A percentile compares a stretch with the other conserved stretches of the same genome.
Conservation (phyloP, 2,888 invertebrate species). For the Drosophila multiciliata region DNA sequence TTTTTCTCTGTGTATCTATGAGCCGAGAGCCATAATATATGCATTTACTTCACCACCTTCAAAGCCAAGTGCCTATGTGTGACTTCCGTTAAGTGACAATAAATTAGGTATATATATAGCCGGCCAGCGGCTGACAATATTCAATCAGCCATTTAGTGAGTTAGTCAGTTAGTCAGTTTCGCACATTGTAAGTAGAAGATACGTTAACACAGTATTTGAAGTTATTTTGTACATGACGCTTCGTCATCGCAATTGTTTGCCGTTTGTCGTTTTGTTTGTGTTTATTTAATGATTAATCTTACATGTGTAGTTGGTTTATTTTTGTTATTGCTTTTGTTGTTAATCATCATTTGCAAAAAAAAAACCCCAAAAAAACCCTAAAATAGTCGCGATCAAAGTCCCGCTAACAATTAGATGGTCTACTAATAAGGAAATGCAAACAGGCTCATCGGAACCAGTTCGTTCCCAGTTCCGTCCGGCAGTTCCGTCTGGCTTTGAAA, state of each 20-base stretch:
- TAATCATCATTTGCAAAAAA: conserved; percentile 59
- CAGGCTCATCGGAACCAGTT: conserved; percentile 34
- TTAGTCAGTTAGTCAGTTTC: neutral
- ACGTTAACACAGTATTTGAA: conserved; percentile 31
- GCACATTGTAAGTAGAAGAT: conserved; percentile 46
- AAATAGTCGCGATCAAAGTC: conserved; percentile 68
- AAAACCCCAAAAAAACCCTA: conserved; percentile 57
- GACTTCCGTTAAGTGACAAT: conserved; percentile 77
- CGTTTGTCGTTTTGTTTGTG: conserved; percentile 38
- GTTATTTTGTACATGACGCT: conserved; percentile 23
- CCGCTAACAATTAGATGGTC: conserved; percentile 57
- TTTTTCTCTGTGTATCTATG: conserved; percentile 44
- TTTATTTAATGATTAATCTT: conserved; percentile 41
- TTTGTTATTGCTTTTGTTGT: conserved; percentile 36
- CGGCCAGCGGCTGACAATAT: conserved; percentile 1
- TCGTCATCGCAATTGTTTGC: conserved; percentile 37
- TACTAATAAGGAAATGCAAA: conserved; percentile 75
- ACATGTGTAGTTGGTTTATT: conserved; percentile 18
- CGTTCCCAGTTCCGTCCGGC: conserved; percentile 6
- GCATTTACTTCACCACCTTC: conserved; percentile 50
- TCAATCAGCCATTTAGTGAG: neutral
- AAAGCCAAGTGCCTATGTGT: conserved; percentile 47
- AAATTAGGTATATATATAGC: conserved; percentile 68
- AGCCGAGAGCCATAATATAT: conserved; percentile 26
- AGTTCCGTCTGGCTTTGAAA: conserved; percentile 37